phyloP scores from a whole-genome alignment of 2,113 vertebrate species.

The Cyphomyrus discorhynchus region DNA sequence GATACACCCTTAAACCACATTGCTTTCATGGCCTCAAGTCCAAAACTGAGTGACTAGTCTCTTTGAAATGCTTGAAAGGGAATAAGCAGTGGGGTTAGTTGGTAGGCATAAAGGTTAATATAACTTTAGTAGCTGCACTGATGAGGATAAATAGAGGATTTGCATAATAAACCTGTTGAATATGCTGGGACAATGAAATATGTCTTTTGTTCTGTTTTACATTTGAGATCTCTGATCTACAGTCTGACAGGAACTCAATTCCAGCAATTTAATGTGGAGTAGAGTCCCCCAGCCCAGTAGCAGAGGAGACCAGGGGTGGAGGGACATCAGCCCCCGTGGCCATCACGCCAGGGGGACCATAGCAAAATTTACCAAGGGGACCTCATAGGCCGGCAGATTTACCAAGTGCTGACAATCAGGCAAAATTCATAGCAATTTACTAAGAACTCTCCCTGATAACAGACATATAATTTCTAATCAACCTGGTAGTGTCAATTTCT shows the following conservation, averaged over 20 bases:
- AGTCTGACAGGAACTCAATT: not conserved
- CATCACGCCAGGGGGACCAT: not conserved
- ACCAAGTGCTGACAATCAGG: not conserved
- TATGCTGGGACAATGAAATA: not conserved
- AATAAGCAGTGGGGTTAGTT: not conserved
- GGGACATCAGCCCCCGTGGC: not conserved
- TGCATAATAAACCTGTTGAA: not conserved
- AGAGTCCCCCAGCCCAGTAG: not conserved
- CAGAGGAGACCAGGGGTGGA: not conserved
- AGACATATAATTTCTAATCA: not conserved
- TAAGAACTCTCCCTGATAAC: not conserved
- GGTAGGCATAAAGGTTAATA: not conserved
- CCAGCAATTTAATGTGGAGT: not conserved
- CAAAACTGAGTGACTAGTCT: not conserved
- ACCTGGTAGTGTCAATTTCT: not conserved
- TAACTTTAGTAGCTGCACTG: not conserved
- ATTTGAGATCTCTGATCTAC: not conserved
- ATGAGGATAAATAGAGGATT: not conserved
- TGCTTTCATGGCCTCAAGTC: constrained; percentile 1
- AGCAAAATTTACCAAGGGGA: not conserved
- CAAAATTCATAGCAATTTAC: not conserved
- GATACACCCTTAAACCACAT: not conserved
- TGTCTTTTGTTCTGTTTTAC: not conserved
- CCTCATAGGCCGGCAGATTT: not conserved
- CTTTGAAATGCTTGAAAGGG: not conserved